phyloP scores from a whole-genome alignment of 2,888 invertebrate genomes.

The Torymus aiolomorphi region DNA sequence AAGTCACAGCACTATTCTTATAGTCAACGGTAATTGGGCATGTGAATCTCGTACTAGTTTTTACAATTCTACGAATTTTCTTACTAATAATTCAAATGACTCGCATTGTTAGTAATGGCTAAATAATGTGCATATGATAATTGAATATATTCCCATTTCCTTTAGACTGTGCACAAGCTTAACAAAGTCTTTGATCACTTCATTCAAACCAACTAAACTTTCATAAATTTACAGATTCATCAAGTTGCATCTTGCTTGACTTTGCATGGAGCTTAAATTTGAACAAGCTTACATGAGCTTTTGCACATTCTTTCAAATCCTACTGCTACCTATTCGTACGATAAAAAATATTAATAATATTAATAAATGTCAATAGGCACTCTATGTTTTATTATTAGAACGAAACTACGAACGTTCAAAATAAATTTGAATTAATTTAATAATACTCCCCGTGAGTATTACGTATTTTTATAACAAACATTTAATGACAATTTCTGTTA shows the following conservation, averaged over 20 bases:
- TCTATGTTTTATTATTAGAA: no score
- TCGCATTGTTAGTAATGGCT: background rate
- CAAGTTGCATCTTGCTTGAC: conserved; percentile 21
- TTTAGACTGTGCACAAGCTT: background rate
- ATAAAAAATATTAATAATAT: no score
- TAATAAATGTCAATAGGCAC: no score
- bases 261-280: conserved; percentile 29
- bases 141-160: background rate
- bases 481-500: no score
- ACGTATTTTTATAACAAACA: no score
- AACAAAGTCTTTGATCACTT: background rate
- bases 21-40: conserved; percentile 75
- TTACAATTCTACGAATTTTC: background rate
- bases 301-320: no score
- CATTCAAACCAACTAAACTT: background rate
- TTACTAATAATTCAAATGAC: background rate
- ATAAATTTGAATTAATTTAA: no score
- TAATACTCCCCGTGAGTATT: no score
- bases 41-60: background rate
- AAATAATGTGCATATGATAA: background rate
- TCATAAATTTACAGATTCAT: background rate
- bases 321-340: no score
- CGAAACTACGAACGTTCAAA: no score
- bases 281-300: background rate
- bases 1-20: conserved; percentile 82